Evolutionary conservation across 92 coral and sea anemone genomes (phyloP).

Genomic region (Epizoanthus fatuus): DNA sequence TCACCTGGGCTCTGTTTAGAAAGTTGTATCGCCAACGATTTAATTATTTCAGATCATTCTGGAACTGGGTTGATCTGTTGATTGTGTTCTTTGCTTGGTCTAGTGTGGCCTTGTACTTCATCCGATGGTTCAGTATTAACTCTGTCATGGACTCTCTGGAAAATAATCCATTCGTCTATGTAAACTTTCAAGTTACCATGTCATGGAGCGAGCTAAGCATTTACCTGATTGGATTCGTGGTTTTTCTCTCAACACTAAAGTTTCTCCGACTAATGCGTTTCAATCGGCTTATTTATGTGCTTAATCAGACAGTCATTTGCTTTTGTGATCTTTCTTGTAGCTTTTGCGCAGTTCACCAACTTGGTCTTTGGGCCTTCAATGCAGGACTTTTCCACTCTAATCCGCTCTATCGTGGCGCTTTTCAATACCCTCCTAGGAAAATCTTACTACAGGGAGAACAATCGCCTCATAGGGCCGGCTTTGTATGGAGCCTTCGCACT

Average conservation of each 20-base stretch:
- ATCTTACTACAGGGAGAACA: slow-evolving; percentile 64
- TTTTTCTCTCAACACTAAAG: slow-evolving; percentile 78
- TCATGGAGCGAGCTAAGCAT: slow-evolving; percentile 59
- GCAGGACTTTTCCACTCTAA: slow-evolving; percentile 60
- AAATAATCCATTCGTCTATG: slow-evolving; percentile 75
- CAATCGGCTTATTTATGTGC: slow-evolving; percentile 72
- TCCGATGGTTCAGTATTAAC: slow-evolving; percentile 37
- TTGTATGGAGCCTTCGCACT: slow-evolving; percentile 67
- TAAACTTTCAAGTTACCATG: slow-evolving; percentile 75
- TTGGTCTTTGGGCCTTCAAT: slow-evolving; percentile 45
- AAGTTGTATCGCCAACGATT: slow-evolving; percentile 49
- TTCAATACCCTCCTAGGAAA: slow-evolving; percentile 80
- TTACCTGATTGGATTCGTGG: slow-evolving; percentile 62
- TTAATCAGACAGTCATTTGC: slow-evolving; percentile 69
- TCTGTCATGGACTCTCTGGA: slow-evolving; percentile 51
- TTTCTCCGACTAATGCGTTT: slow-evolving; percentile 75
- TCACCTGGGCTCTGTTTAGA: slow-evolving; percentile 49
- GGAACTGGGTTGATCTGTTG: slow-evolving; percentile 57
- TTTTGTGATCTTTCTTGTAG: slow-evolving; percentile 37
- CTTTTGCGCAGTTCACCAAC: slow-evolving; percentile 51
- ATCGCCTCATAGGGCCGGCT: slow-evolving; percentile 75
- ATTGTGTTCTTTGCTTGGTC: slow-evolving; percentile 45
- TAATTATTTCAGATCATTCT: slow-evolving; percentile 46
- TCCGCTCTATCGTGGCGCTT: slow-evolving; percentile 72
- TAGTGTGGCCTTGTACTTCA: slow-evolving; percentile 46